phyloP scores from a whole-genome alignment of 2,797 vertebrate genomes.

The Anolis apletophallus region DNA sequence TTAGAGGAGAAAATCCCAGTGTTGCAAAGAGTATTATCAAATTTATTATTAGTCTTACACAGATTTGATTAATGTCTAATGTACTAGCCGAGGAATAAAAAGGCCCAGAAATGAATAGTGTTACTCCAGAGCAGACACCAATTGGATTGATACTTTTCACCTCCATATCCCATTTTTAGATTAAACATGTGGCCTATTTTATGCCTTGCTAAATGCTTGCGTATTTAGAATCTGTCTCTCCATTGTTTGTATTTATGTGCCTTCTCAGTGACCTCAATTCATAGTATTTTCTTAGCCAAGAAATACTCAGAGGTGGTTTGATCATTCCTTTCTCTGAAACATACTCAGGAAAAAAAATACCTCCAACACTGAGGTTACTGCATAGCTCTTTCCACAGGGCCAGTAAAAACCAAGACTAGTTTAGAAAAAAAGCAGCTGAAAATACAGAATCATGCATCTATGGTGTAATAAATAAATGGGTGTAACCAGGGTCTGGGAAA shows the following conservation, averaged over 20 bases:
- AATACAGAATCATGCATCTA: neutral
- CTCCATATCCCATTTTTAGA: conserved; percentile 36
- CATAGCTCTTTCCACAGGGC: conserved; percentile 7
- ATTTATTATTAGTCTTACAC: conserved; percentile 36
- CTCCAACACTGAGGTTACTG: neutral
- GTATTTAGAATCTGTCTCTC: conserved; percentile 19
- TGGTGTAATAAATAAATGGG: conserved; percentile 2
- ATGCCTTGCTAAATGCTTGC: conserved; percentile 30
- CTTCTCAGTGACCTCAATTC: no score
- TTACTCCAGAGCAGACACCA: conserved; percentile 9
- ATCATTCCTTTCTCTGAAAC: no score
- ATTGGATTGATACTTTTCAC: conserved; percentile 15
- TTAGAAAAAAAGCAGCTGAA: conserved; percentile 11
- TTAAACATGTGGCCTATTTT: neutral
- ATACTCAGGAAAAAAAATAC: neutral
- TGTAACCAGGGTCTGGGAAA: neutral
- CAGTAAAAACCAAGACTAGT: conserved; percentile 47
- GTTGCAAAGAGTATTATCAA: neutral
- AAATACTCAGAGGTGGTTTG: no score
- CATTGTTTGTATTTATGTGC: no score
- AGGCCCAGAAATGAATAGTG: neutral
- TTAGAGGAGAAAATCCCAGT: neutral
- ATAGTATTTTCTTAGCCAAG: no score
- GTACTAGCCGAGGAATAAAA: conserved; percentile 19
- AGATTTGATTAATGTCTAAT: conserved; percentile 13